Evolutionary conservation across 2,113 vertebrate species (phyloP).

Genomic region (Macquaria ambigua): DNA sequence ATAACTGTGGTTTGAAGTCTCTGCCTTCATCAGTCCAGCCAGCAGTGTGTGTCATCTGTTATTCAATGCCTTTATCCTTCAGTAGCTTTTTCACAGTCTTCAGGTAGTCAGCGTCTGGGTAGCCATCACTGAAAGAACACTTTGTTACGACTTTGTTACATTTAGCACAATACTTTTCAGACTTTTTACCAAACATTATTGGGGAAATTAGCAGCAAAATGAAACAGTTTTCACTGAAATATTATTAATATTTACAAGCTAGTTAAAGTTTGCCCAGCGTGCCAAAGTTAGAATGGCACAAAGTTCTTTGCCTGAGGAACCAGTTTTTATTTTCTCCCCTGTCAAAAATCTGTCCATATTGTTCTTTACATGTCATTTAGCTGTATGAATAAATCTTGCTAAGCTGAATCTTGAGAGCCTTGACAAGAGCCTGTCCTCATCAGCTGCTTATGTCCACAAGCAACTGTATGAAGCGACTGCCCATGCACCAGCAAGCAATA

Average conservation of each 20-base stretch:
- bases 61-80: conserved; percentile 74
- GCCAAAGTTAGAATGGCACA: background rate
- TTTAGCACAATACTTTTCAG: background rate
- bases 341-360: too few relatives aligned
- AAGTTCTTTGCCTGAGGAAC: background rate
- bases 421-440: background rate
- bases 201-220: background rate
- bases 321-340: background rate
- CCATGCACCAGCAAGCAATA: too few relatives aligned
- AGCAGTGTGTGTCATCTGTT: conserved; percentile 12
- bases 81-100: conserved; percentile 71
- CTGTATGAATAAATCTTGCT: too few relatives aligned
- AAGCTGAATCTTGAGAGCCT: background rate
- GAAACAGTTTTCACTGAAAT: background rate
- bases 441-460: background rate
- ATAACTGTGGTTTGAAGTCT: background rate
- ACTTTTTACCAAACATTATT: too few relatives aligned
- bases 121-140: conserved; percentile 64
- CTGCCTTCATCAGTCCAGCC: background rate
- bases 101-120: conserved; percentile 77
- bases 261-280: background rate
- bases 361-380: too few relatives aligned
- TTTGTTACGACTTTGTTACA: background rate
- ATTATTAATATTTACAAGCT: background rate
- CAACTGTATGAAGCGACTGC: too few relatives aligned